Evolutionary conservation across 2,888 invertebrate genomes (phyloP).

Genomic region (Panopea generosa): DNA sequence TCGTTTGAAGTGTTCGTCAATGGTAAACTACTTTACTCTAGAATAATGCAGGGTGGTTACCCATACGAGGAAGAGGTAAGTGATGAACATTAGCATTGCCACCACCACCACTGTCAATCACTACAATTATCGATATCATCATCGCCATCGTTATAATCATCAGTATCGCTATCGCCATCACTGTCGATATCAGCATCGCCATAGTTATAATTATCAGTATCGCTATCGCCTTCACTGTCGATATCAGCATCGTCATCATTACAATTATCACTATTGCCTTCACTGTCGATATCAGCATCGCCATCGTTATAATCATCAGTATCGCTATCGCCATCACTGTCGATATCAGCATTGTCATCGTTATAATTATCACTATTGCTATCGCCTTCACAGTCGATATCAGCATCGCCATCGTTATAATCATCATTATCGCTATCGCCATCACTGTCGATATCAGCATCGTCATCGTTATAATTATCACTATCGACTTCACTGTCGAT

Average conservation of each 20-base stretch:
- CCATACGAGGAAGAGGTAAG: constrained; percentile 49
- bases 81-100: not conserved
- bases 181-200: not conserved
- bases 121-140: not conserved
- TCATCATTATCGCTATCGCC: not conserved
- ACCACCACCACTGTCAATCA: not conserved
- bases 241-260: not conserved
- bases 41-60: constrained; percentile 43
- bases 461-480: constrained; percentile 5
- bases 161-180: not conserved
- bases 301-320: not conserved
- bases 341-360: not conserved
- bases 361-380: not conserved
- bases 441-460: not conserved
- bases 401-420: not conserved
- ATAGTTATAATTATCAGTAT: not conserved
- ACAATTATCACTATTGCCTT: not conserved
- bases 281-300: not conserved
- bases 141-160: not conserved
- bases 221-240: not conserved
- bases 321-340: not conserved
- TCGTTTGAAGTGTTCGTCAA: constrained; percentile 57
- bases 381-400: not conserved
- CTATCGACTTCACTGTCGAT: not conserved
- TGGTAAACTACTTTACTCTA: constrained; percentile 37